Evolutionary conservation across 2,888 invertebrate genomes (phyloP).

Genomic region (Ophion obscuratus): DNA sequence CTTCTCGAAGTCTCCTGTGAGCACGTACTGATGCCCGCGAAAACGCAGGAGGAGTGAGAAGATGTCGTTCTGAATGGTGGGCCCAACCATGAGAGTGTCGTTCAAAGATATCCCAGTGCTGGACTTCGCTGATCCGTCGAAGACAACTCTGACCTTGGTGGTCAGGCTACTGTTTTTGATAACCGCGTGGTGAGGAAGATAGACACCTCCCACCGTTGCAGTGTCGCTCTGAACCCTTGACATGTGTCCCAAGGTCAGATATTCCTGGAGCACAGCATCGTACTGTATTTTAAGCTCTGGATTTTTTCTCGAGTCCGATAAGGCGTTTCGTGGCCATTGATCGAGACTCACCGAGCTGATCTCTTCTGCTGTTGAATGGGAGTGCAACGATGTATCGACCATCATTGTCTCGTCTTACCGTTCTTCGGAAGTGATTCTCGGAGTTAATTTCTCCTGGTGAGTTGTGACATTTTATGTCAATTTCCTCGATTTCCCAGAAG

Average conservation of each 20-base stretch:
- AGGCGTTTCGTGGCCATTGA: conserved; percentile 52
- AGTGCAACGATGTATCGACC: conserved; percentile 59
- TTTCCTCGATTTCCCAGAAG: conserved; percentile 27
- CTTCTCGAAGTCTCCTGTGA: conserved; percentile 76
- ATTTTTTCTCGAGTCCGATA: conserved; percentile 41
- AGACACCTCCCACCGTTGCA: neutral
- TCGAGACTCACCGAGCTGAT: conserved; percentile 46
- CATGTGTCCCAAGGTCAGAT: conserved; percentile 66
- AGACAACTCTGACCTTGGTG: conserved; percentile 48
- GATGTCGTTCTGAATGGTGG: conserved; percentile 70
- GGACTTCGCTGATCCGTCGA: conserved; percentile 73
- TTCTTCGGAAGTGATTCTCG: neutral
- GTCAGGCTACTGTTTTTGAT: neutral
- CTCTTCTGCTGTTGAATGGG: conserved; percentile 52
- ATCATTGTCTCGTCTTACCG: neutral
- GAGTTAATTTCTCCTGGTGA: conserved; percentile 5
- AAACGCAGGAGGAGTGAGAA: conserved; percentile 70
- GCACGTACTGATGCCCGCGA: conserved; percentile 65
- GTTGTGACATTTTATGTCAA: neutral
- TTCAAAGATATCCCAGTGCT: conserved; percentile 71
- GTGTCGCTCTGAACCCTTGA: neutral
- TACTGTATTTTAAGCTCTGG: conserved; percentile 48
- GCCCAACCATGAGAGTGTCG: conserved; percentile 70
- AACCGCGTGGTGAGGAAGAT: conserved; percentile 11
- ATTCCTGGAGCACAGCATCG: conserved; percentile 57